Evolutionary conservation across 64 coral and sea anemone species (phyloP), one percentile per base, ranked within the genome.

Genomic region (Montipora sp.): DNA sequence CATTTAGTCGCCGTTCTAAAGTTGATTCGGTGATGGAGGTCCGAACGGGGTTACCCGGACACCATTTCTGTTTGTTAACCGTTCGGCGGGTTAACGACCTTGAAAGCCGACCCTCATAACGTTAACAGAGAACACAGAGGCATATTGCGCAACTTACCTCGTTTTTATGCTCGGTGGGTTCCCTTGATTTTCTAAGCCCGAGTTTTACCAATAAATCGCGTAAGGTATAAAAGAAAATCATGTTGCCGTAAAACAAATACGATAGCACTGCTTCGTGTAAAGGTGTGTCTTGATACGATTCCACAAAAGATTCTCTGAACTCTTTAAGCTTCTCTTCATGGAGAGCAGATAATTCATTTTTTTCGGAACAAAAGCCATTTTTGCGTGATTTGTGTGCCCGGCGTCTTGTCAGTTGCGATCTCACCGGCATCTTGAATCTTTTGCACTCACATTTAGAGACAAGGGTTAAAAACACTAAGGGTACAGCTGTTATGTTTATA

Each of bases 181-280:
- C 91, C 73, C 93, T 95, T 3, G 94, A 92, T 74, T 82, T 96
- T 85, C 94, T 94, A n/a, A 98, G 76, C 13, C 97, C 94, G 48
- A 96, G 94, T 48, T 94, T 94, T 89, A 94, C 84, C 92, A 98
- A 92, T 19, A 98, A 96, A 73, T 98, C 97, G 75, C 97, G 88
- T 14, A 98, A 53, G 72, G 94, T 94, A 15, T 92, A 94, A 67
- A 98, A 98, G 23, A 98, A 70, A 67, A 98, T 90, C 13, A 98
- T 74, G 16, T 96, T 89, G 22, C 91, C 78, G 58, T 98, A 98
- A 1, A 88, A 92, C 75, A 96, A 85, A 73, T 96, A 98, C 1
- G 97, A 96, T 88, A 93, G 91, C 57, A 98, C 94, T 43, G 94
- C 94, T 3, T 96, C 94, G 13, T 93, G 70, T 24, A 98, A 83